Conservation (phyloP, 2,113 vertebrate genomes). For the Merops nubicus region DNA sequence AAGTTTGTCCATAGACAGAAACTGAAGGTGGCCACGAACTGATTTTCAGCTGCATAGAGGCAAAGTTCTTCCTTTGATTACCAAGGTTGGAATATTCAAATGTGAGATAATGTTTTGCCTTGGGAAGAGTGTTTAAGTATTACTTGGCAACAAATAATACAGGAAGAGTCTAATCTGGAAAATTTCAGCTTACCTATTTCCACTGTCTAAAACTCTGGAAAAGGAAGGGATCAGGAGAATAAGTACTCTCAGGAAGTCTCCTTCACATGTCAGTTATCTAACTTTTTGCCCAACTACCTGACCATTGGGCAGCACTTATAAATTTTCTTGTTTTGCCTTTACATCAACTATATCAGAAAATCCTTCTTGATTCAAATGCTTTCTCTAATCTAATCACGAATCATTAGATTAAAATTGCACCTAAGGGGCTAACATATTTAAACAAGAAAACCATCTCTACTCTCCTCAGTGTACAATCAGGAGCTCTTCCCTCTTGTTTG, state of each 20-base stretch:
- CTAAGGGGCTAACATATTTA: neutral
- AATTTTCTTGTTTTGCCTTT: no score
- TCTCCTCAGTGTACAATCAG: neutral
- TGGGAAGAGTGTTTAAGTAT: neutral
- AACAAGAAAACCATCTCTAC: neutral
- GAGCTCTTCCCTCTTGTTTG: neutral
- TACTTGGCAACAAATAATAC: neutral
- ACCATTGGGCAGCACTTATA: neutral
- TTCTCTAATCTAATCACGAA: neutral
- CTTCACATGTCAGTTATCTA: neutral
- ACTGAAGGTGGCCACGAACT: neutral
- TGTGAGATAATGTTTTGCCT: neutral
- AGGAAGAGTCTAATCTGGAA: neutral
- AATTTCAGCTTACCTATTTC: neutral
- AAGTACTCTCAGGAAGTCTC: neutral
- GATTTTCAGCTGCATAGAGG: neutral
- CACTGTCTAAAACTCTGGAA: neutral
- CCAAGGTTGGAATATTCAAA: neutral
- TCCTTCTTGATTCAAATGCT: neutral
- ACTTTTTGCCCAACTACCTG: neutral
- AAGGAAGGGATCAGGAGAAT: neutral
- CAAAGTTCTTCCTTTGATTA: neutral
- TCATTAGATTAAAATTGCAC: neutral
- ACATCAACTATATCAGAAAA: neutral
- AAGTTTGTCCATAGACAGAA: neutral